Conservation (phyloP, 1,140 invertebrate species). For the Cardiocondyla obscurior region DNA sequence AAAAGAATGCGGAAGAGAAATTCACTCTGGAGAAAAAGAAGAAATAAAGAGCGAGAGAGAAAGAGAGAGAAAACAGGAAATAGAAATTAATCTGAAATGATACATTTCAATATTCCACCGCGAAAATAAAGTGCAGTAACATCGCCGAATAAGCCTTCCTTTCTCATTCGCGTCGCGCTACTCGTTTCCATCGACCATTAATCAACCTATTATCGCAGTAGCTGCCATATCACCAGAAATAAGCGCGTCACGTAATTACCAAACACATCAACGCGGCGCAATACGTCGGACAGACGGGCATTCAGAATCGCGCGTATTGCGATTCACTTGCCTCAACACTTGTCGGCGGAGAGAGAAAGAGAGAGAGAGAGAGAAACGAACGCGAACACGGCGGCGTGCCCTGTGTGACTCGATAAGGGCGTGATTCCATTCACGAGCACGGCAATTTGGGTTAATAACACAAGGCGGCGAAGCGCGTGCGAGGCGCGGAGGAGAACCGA, state of each 20-base stretch:
- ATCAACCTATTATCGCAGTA: conserved; percentile 39
- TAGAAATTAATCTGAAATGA: not conserved
- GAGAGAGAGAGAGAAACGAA: too few species aligned
- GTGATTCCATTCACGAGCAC: conserved; percentile 65
- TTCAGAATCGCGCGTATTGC: not conserved
- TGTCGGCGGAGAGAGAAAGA: not conserved
- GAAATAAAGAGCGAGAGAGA: not conserved
- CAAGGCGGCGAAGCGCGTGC: conserved; percentile 61
- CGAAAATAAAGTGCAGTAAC: not conserved
- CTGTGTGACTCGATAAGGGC: conserved; percentile 61
- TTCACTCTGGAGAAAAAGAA: not conserved
- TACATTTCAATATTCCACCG: conserved; percentile 20
- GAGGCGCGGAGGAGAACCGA: conserved; percentile 17
- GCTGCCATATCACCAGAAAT: conserved; percentile 12
- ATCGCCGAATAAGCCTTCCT: not conserved
- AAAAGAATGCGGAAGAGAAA: not conserved
- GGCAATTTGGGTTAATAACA: conserved; percentile 78
- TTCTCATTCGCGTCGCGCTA: not conserved
- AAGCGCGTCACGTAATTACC: conserved; percentile 28
- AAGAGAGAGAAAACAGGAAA: too few species aligned
- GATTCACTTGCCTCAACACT: conserved; percentile 1
- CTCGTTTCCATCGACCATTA: conserved; percentile 1
- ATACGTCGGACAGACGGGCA: not conserved
- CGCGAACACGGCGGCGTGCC: conserved; percentile 29
- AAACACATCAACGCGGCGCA: not conserved